These are phyloP conservation scores for Aphis gossypii DNA, from an alignment of 1,140 invertebrate genomes.

Conservation along the genomic window DNA sequence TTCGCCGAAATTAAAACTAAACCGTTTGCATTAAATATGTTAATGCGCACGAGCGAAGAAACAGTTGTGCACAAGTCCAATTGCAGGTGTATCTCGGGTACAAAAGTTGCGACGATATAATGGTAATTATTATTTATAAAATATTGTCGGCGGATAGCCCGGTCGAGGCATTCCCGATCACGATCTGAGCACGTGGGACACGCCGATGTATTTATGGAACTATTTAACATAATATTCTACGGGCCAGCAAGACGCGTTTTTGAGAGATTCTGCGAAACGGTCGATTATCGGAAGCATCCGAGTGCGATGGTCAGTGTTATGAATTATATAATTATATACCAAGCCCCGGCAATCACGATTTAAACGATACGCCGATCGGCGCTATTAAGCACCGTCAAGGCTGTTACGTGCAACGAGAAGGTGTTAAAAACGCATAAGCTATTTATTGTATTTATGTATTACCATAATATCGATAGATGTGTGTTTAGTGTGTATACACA, in stretches of 20 bases:
- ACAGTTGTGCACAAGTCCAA: not conserved
- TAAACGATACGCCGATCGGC: not conserved
- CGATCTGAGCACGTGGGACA: not conserved
- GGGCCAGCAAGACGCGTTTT: not conserved
- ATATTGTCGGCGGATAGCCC: not conserved
- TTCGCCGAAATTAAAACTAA: not conserved
- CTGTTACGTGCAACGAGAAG: not conserved
- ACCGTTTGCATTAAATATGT: too few species aligned
- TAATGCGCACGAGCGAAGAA: not conserved
- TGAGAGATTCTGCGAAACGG: not conserved
- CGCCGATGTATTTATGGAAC: not conserved
- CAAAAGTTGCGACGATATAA: not conserved
- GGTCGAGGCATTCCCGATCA: not conserved
- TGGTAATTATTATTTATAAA: not conserved
- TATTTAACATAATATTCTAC: not conserved
- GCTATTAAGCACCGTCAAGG: not conserved
- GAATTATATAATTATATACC: not conserved
- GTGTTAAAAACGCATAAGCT: not conserved
- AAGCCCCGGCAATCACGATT: not conserved
- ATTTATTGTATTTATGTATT: not conserved
- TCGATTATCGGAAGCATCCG: not conserved
- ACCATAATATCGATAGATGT: not conserved
- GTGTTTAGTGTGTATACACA: not conserved
- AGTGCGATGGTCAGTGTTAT: not conserved
- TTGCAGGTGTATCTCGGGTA: not conserved